phyloP scores from a whole-genome alignment of 1,140 invertebrate genomes.

The Drosophila yakuba region DNA sequence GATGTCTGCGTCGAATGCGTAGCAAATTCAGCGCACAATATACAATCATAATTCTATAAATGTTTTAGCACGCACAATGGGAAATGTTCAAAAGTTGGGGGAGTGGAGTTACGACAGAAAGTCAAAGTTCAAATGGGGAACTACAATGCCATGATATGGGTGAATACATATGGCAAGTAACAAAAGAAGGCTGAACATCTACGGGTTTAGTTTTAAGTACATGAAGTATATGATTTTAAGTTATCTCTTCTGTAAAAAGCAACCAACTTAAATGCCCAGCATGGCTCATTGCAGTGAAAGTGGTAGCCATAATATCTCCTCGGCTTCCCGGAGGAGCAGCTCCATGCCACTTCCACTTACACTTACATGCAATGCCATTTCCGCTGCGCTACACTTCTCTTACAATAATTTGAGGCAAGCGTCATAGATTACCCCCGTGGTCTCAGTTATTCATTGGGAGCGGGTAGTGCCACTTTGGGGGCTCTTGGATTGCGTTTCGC shows the following conservation, averaged over 20 bases:
- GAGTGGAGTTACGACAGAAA: slow-evolving; percentile 21
- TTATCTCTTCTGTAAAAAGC: too few relatives aligned
- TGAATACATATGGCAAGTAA: neutral
- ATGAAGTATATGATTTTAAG: too few relatives aligned
- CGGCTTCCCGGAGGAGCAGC: slow-evolving; percentile 10
- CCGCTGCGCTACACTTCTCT: slow-evolving; percentile 52
- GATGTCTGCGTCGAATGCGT: slow-evolving; percentile 81
- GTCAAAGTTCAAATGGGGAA: slow-evolving; percentile 37
- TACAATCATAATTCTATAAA: slow-evolving; percentile 79
- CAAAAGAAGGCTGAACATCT: neutral
- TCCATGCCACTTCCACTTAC: slow-evolving; percentile 41
- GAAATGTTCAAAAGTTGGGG: slow-evolving; percentile 34
- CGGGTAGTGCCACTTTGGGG: slow-evolving; percentile 8
- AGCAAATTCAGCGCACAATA: slow-evolving; percentile 69
- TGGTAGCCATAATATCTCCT: slow-evolving; percentile 12
- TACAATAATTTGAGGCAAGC: slow-evolving; percentile 47
- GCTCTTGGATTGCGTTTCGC: slow-evolving; percentile 15
- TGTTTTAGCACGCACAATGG: slow-evolving; percentile 74
- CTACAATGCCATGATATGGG: too few relatives aligned
- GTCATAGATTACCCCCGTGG: slow-evolving; percentile 34
- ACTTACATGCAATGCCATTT: slow-evolving; percentile 64
- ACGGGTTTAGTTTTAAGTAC: too few relatives aligned
- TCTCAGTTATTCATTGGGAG: slow-evolving; percentile 40
- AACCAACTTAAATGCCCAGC: neutral
- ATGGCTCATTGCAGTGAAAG: slow-evolving; percentile 28